Evolutionary conservation across 2,888 invertebrate genomes (phyloP), one percentile per base, ranked within the genome.

Genomic region (Sthenelais limicola): DNA sequence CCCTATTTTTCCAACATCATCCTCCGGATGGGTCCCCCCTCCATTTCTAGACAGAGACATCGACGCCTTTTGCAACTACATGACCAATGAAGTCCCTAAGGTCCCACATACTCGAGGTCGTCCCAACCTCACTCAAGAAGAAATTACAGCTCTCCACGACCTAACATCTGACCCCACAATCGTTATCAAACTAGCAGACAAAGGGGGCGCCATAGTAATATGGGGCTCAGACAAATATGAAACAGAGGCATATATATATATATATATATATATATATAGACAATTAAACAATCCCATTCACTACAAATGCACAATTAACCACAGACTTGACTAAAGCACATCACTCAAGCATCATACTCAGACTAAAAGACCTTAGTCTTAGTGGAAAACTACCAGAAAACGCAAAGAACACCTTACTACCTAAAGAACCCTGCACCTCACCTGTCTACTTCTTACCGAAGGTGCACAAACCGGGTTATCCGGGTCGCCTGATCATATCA

Each of bases 181-280:
- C 24, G 33, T 38, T 3, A 33, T 66, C 30, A 2, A 66, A 66
- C n/a, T 1, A 66, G 66, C 66, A 2, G 66, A 66, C 43, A 66
- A 66, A 43, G 66, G 66, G 5, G 66, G 66, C 7, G 66, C 66
- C n/a, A 43, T 66, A 5, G 66, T 66, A 1, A 35, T 66, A 38
- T 26, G 35, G 38, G 28, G 43, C 21, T 38, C 38, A 15, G 43
- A 15, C 4, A 43, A 66, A 26, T 66, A 66, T 43, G 21, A 38
- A 12, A 38, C n/a, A 18, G 28, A 66, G 26, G n/a, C 21, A 3
- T 26, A 43, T n/a, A n/a, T n/a, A n/a, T n/a, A n/a, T n/a, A n/a
- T n/a, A n/a, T n/a, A n/a, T n/a, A n/a, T n/a, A n/a, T n/a, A n/a
- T n/a, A n/a, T n/a, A n/a, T n/a, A n/a, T 38, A 18, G 28, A n/a